Evolutionary conservation across 1,140 invertebrate species (phyloP).

Genomic region (Eumaeus atala): DNA sequence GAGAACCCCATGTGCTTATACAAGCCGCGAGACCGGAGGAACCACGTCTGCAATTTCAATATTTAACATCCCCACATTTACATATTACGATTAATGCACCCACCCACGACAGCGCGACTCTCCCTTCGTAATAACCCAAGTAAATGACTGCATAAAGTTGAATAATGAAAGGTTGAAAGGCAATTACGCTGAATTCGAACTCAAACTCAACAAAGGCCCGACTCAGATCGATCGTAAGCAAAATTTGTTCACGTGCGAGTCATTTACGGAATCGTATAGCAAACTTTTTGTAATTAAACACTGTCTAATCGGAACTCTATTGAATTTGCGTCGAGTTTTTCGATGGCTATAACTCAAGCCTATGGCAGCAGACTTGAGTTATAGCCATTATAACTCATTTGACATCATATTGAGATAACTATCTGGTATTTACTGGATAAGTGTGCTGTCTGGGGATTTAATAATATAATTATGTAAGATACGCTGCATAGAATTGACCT

Average conservation of each 20-base stretch:
- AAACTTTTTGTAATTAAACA: slow-evolving; percentile 64
- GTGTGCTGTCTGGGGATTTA: too few relatives aligned
- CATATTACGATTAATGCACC: slow-evolving; percentile 71
- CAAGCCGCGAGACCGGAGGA: slow-evolving; percentile 30
- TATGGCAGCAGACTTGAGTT: too few relatives aligned
- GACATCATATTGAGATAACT: too few relatives aligned
- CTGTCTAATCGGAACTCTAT: slow-evolving; percentile 34
- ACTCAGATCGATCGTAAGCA: slow-evolving; percentile 65
- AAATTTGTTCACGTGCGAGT: slow-evolving; percentile 68
- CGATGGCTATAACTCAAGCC: too few relatives aligned
- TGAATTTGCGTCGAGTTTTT: too few relatives aligned
- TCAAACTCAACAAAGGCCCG: slow-evolving; percentile 68
- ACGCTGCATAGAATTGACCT: too few relatives aligned
- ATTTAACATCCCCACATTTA: slow-evolving; percentile 65
- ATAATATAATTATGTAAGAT: too few relatives aligned
- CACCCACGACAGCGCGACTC: slow-evolving; percentile 62
- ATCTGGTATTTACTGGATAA: too few relatives aligned
- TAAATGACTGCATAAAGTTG: slow-evolving; percentile 72
- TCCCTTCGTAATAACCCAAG: slow-evolving; percentile 69
- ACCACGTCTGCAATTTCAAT: slow-evolving; percentile 55
- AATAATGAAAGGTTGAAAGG: slow-evolving; percentile 73
- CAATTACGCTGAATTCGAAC: slow-evolving; percentile 72
- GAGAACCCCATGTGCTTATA: neutral
- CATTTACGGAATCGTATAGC: slow-evolving; percentile 67
- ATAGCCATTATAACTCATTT: too few relatives aligned